Evolutionary conservation across 2,888 invertebrate genomes (phyloP), one percentile per base, ranked within the genome.

Genomic region (Acrobasis repandana): DNA sequence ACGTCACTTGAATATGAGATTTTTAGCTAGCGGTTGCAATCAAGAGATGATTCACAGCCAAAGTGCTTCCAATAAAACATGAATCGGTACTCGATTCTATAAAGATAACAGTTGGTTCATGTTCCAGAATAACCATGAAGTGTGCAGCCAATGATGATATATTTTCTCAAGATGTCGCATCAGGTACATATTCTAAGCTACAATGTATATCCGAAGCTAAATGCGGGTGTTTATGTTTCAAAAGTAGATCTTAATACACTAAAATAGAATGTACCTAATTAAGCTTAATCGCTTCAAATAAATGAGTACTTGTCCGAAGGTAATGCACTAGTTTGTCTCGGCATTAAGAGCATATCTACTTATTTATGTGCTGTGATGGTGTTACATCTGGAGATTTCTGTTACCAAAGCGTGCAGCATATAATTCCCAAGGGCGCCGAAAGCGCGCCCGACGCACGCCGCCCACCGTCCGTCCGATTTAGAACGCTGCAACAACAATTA

Each of bases 401-500:
- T 28, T 28, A 28, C 52, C 14, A 16, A 9, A 36, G 34, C 14
- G 10, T 34, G 34, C 52, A 34, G 34, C 52, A 34, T 33, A 57
- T 15, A 48, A 47, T 15, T 38, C 18, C 49, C 58, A 58, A 58
- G 58, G 58, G 49, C 58, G 36, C 49, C 34, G 48, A 49, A 49
- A 58, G 50, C 18, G 58, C 58, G 49, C 47, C 15, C 34, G 28
- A 15, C 48, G 57, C 48, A 47, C 14, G 10, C 47, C 57, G 57
- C 57, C 57, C 34, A 48, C 57, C 15, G 14, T 18, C 47, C 10
- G 33, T 11, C 38, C 36, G 36, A 49, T 58, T 50, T 58, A 58
- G 58, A 58, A 58, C 58, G 14, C 15, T 58, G 50, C 36, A 58
- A 49, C 36, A 49, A 58, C 38, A 38, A 38, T 54, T 43, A 43